Base-by-base conservation (phyloP, 2,113 vertebrate genomes). In the Addax nasomaculatus region DNA sequence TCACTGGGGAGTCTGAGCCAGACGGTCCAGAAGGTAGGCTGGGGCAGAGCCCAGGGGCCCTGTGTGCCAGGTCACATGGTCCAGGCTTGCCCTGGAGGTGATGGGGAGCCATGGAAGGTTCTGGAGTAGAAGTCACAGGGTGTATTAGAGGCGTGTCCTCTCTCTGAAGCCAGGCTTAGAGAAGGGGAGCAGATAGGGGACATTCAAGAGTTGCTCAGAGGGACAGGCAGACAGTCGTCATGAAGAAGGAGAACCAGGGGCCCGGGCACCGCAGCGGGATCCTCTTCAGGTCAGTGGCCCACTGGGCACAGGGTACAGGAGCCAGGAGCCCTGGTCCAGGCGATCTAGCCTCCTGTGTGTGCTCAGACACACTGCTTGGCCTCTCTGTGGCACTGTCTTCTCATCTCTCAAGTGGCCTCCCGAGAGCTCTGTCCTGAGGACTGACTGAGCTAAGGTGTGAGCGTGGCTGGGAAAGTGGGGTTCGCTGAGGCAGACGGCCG, bases 401-500 rank as follows among this genome's bases (percentile, higher is more conserved):
- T 16, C 7, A 4, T 67, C 51, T 29, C 43, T 49, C 3, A 55
- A 10, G 7, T 0, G 7, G 8, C 21, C 43, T 55, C 43, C n/a
- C 3, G 0, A 1, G 9, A 21, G 23, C 33, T 62, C 9, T 19
- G 36, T 10, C 62, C 73, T 4, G n/a, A 39, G 57, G 19, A 9
- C 14, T 17, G 30, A 2, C n/a, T 2, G 85, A 79, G 73, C 36
- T 5, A 4, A 43, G 14, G 0, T 0, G 11, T 30, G 79, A 8
- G 14, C 0, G 36, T 9, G n/a, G 79, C 49, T 51, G 62, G 27
- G 1, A 5, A 19, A 23, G 4, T 0, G 33, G 53, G 39, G 13
- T 3, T 6, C 6, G 9, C 55, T 0, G 36, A 3, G 76, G 11
- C 15, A 2, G 45, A 19, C 0, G 3, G 30, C 7, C 2, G 0